Evolutionary conservation across 2,797 vertebrate genomes (phyloP), one percentile per base, ranked within the genome.

Genomic region (Spinibarbus caldwelli): DNA sequence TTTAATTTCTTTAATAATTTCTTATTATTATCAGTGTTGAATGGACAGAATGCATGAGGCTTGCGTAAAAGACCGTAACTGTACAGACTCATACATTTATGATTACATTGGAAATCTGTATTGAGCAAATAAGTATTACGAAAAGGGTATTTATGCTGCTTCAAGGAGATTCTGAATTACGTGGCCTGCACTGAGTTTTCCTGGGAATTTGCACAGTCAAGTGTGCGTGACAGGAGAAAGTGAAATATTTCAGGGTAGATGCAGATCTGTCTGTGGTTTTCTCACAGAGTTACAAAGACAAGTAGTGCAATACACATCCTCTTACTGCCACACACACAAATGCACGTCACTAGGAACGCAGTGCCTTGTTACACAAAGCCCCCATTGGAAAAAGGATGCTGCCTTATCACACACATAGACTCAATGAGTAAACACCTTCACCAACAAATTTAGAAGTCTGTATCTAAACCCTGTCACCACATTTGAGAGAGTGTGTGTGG

Each of bases 341-440:
- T 64, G 73, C 68, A 88, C 88, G 89, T 92, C 90, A 92, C 78
- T 81, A 80, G 88, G 89, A 90, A 90, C 87, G 86, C 77, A 84
- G 85, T 85, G 75, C 83, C 78, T 86, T 89, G 87, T 92, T 90
- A 89, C 87, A 90, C 90, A 89, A 89, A 90, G 87, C 89, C 88
- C 88, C 89, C 88, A 87, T 85, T 91, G 91, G 91, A 92, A 92
- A 92, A 90, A 92, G 91, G 90, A 92, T 92, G 91, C 91, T 79
- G 83, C 83, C 85, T 91, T 92, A 92, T 92, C 91, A 86, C 84
- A 87, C 79, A 88, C 83, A 89, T 88, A 86, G 76, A 84, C 85
- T 86, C 82, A 68, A 59, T 84, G 68, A 86, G 81, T 47, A 80
- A 88, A 87, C 87, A 86, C 88, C 86, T 72, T 83, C 81, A 84